Evolutionary conservation across 2,888 invertebrate genomes (phyloP), one percentile per base, ranked within the genome.

Genomic region (Mechanitis messenoides): DNA sequence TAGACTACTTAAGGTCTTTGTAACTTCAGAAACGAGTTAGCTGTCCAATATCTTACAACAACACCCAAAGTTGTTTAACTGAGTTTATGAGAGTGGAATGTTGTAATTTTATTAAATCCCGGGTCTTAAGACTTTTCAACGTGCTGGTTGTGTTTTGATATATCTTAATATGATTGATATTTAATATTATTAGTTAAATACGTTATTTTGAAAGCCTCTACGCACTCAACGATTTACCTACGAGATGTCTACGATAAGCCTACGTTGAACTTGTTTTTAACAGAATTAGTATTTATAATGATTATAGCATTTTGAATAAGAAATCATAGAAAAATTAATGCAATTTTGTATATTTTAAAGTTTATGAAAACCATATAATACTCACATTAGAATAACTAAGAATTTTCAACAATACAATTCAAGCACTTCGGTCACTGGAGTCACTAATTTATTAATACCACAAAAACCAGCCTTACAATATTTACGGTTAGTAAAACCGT

Each of bases 401-500:
- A 64, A 66, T 62, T 68, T 64, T 55, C 62, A 58, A 65, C 60
- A 54, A 65, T 72, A 69, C 77, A 79, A 72, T 78, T 75, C 77
- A 80, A 83, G 81, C 80, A 80, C 75, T 75, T 75, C 81, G 77
- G 73, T 77, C 76, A 75, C 73, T 73, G 65, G 59, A 73, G 73
- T 74, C 76, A 76, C 71, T 77, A 83, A 80, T 81, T 81, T 84
- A 83, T 85, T 85, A 80, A 84, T 82, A 74, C 76, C 73, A 77
- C 84, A 85, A 88, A 87, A 86, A 85, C 81, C 81, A 74, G 77
- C 77, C 76, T 58, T 78, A 77, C 84, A 81, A 83, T 88, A 88
- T 89, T 88, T 87, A 85, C 86, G 78, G 81, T 80, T 83, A 81
- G 79, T 79, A 69, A 83, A 83, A 84, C 79, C 80, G 81, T 83